phyloP scores from a whole-genome alignment of 2,797 vertebrate species.

The Chrysocyon brachyurus region DNA sequence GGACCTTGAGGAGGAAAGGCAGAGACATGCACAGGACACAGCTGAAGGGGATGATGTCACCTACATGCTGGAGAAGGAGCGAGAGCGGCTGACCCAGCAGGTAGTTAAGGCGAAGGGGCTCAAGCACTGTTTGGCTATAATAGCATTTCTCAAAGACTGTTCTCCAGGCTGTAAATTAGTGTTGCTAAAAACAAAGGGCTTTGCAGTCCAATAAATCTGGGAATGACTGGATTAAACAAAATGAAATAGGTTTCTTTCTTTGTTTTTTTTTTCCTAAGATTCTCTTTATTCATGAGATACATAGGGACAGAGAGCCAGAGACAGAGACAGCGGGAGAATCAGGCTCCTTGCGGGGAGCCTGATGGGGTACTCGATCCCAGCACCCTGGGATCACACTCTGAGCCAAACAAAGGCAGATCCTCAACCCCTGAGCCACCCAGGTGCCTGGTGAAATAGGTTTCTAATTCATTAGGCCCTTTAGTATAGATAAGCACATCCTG shows the following conservation, averaged over 20 bases:
- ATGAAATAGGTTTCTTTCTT: background rate
- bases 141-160: background rate
- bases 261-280: too few relatives aligned
- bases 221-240: background rate
- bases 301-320: too few relatives aligned
- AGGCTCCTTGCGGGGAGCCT: too few relatives aligned
- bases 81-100: slow-evolving; percentile 96
- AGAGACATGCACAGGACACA: slow-evolving; percentile 92
- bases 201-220: background rate
- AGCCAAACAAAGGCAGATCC: too few relatives aligned
- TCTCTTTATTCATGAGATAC: too few relatives aligned
- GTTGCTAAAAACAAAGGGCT: background rate
- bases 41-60: slow-evolving; percentile 96
- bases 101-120: slow-evolving; percentile 84
- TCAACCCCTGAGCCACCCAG: too few relatives aligned
- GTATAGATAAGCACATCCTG: background rate
- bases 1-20: slow-evolving; percentile 96
- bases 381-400: too few relatives aligned
- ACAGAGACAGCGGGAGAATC: too few relatives aligned
- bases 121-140: background rate
- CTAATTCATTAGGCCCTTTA: background rate
- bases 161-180: background rate
- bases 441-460: background rate
- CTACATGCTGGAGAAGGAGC: slow-evolving; percentile 96
- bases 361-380: too few relatives aligned